These are phyloP conservation scores for Menidia menidia DNA, from an alignment of 2,797 vertebrate species.

Conservation along the genomic window DNA sequence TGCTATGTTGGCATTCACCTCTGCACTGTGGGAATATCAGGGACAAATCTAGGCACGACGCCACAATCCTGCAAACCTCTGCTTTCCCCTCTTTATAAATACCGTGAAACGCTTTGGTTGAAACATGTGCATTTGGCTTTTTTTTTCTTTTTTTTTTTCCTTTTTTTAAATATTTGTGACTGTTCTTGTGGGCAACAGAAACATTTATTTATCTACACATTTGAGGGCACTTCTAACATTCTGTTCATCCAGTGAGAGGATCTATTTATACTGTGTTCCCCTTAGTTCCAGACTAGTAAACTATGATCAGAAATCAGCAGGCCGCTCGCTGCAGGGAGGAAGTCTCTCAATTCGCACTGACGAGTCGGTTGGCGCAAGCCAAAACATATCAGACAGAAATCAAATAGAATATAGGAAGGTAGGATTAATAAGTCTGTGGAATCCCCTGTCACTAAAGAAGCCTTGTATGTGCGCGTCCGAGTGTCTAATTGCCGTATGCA, in stretches of 20 bases:
- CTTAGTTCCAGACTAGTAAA: slow-evolving; percentile 65
- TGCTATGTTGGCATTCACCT: slow-evolving; percentile 49
- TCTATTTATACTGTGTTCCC: slow-evolving; percentile 56
- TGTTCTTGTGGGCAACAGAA: slow-evolving; percentile 63
- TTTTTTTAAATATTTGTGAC: slow-evolving; percentile 46
- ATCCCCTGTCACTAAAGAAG: slow-evolving; percentile 74
- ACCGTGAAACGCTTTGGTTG: slow-evolving; percentile 81
- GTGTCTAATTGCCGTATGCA: slow-evolving; percentile 68
- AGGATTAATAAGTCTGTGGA: slow-evolving; percentile 65
- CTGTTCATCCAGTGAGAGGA: slow-evolving; percentile 74
- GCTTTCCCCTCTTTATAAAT: slow-evolving; percentile 63
- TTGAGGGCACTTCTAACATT: slow-evolving; percentile 79
- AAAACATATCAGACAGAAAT: slow-evolving; percentile 72
- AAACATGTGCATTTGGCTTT: slow-evolving; percentile 83
- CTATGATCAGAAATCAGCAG: slow-evolving; percentile 64
- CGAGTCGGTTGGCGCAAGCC: slow-evolving; percentile 70
- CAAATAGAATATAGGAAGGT: slow-evolving; percentile 61
- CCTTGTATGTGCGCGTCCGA: slow-evolving; percentile 67
- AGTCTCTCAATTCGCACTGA: slow-evolving; percentile 73
- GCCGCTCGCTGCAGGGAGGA: slow-evolving; percentile 64
- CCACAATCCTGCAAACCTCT: slow-evolving; percentile 42
- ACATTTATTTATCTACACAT: slow-evolving; percentile 65
- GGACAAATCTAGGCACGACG: slow-evolving; percentile 42
- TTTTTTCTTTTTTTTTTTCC: slow-evolving; percentile 16
- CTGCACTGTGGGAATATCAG: slow-evolving; percentile 37